Evolutionary conservation across 2,797 vertebrate genomes (phyloP), one percentile per base, ranked within the genome.

Genomic region (Lophius americanus): DNA sequence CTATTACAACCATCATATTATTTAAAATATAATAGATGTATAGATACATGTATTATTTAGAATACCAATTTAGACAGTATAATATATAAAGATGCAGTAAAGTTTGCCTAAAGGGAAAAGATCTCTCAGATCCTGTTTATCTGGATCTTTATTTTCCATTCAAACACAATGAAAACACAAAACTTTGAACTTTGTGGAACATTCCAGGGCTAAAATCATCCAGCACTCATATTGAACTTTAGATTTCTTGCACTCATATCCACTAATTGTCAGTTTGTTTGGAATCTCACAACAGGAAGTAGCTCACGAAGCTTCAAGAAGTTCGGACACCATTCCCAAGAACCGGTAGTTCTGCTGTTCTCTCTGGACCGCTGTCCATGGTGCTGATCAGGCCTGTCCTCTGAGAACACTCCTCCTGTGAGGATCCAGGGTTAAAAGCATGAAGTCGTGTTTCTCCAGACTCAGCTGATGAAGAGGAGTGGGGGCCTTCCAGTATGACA

Each of bases 361-460:
- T 35, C 4, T 53, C 33, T 51, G 38, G 39, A 36, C 39, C 11
- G 6, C 78, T 76, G 76, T 82, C 78, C 76, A 14, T 77, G 81
- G 78, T 83, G 62, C 80, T 83, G 79, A 79, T 67, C 8, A 7
- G 10, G 7, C 7, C 33, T 11, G 3, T 35, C 6, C 13, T 9
- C 9, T 46, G 5, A 64, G 32, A 72, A 41, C 3, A 11, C 39
- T 3, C 4, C 41, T 41, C 43, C 51, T 1, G 23, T n/a, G 51
- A 39, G 23, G 23, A 44, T 59, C 48, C 6, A 33, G 13, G 37
- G 13, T 50, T 4, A 66, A 42, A 67, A 38, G 6, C 35, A 41
- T 43, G 0, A n/a, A 7, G 36, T 33, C 9, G 6, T 46, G 4
- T 37, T 11, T 50, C 3, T 23, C 50, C 51, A n/a, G 7, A 47